Evolutionary conservation across 1,140 invertebrate species (phyloP).

Genomic region (Drosophila ananassae): DNA sequence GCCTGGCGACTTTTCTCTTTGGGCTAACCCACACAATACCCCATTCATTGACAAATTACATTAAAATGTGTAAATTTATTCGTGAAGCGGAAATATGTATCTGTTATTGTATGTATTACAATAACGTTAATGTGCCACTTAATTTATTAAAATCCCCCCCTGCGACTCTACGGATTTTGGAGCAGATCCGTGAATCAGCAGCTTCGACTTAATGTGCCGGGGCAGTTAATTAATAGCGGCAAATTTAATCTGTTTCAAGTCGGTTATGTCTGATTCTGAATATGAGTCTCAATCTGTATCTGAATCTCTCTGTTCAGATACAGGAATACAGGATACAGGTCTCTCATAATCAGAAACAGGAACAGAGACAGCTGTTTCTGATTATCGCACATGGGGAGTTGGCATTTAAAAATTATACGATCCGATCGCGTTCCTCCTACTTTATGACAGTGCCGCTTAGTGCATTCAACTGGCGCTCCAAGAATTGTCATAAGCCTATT

Average conservation of each 20-base stretch:
- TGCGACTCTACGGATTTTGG: constrained; percentile 6
- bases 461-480: constrained; percentile 72
- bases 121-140: constrained; percentile 49
- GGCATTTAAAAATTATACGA: constrained; percentile 67
- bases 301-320: constrained; percentile 11
- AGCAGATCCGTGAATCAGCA: constrained; percentile 43
- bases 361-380: too few relatives aligned
- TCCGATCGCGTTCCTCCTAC: constrained; percentile 25
- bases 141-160: constrained; percentile 50
- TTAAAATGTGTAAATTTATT: constrained; percentile 67
- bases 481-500: constrained; percentile 78
- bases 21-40: constrained; percentile 27
- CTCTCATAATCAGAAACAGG: too few relatives aligned
- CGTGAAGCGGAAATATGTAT: constrained; percentile 60
- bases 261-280: constrained; percentile 3
- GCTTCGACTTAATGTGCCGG: constrained; percentile 43
- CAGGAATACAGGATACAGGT: too few relatives aligned
- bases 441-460: constrained; percentile 48
- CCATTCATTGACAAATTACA: constrained; percentile 60
- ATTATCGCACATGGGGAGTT: constrained; percentile 59
- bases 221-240: constrained; percentile 68
- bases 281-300: constrained; percentile 2
- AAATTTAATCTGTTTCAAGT: constrained; percentile 72
- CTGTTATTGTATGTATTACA: constrained; percentile 61
- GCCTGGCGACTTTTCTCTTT: constrained; percentile 40